Evolutionary conservation across 2,888 invertebrate species (phyloP).

Genomic region (Melanargia galathea): DNA sequence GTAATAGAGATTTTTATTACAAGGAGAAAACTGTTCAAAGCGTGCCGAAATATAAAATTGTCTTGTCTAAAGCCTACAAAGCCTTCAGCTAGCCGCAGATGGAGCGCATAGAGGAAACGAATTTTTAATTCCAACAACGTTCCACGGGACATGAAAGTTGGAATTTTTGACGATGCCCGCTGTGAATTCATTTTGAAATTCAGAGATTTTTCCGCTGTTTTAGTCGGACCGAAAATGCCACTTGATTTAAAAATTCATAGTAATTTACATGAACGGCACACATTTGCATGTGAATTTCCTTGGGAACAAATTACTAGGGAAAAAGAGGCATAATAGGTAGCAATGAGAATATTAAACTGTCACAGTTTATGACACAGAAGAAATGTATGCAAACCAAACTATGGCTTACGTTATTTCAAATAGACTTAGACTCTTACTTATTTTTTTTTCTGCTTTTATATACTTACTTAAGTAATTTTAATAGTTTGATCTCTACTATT

Average conservation of each 20-base stretch:
- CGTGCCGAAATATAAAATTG: not conserved
- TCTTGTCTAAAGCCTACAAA: constrained; percentile 9
- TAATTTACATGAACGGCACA: constrained; percentile 13
- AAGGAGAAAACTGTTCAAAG: not conserved
- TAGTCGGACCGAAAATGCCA: constrained; percentile 14
- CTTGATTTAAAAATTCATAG: constrained; percentile 21
- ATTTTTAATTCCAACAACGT: constrained; percentile 33
- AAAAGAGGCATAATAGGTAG: not conserved
- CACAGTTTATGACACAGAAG: no score
- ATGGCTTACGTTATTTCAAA: no score
- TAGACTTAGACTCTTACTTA: no score
- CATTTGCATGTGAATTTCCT: constrained; percentile 14
- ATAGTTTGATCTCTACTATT: no score
- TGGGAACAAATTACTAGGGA: constrained; percentile 2
- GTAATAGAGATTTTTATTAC: not conserved
- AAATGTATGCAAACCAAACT: no score
- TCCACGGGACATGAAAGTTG: constrained; percentile 35
- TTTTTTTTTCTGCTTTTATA: no score
- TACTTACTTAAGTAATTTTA: no score
- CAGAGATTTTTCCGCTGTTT: constrained; percentile 26
- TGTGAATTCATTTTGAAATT: constrained; percentile 30
- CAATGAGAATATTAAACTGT: not conserved
- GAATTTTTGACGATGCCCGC: constrained; percentile 31
- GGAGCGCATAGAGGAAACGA: constrained; percentile 30
- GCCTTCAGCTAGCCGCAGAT: constrained; percentile 23